These are phyloP conservation scores for Cynopterus sphinx DNA, from an alignment of 2,797 vertebrate species.

Conservation along the genomic window DNA sequence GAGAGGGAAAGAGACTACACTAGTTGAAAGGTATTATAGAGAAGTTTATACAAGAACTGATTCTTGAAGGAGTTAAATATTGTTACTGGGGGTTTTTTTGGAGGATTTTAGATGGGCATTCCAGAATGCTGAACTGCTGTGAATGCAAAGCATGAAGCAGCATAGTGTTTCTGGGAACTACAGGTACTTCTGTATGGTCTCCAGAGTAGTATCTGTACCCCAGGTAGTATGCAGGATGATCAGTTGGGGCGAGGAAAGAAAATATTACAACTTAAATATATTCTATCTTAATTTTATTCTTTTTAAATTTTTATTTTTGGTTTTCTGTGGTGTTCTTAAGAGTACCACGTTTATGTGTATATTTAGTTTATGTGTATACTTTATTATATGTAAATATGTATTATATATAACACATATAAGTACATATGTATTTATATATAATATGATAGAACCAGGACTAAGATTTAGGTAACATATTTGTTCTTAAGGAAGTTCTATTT, in stretches of 20 bases:
- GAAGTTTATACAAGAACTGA: background rate
- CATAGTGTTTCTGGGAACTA: conserved; percentile 27
- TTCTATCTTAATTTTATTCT: background rate
- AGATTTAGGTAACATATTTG: background rate
- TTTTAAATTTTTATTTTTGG: background rate
- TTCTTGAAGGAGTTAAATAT: conserved; percentile 19
- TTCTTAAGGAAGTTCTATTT: conserved; percentile 33
- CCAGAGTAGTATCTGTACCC: background rate
- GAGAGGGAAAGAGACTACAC: background rate
- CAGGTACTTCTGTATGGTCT: background rate
- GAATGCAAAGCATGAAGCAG: background rate
- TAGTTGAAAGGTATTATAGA: conserved; percentile 2
- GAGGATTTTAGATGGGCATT: background rate
- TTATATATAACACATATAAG: background rate
- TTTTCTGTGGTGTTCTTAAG: conserved; percentile 27
- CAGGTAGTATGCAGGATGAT: background rate
- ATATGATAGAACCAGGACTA: background rate
- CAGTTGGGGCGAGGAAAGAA: background rate
- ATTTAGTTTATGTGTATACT: background rate
- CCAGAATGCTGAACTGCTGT: conserved; percentile 9
- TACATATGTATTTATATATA: background rate
- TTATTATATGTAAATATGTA: background rate
- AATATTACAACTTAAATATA: background rate
- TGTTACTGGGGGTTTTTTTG: background rate
- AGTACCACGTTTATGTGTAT: background rate